phyloP scores from a whole-genome alignment of 2,113 vertebrate species.

The Sander lucioperca region DNA sequence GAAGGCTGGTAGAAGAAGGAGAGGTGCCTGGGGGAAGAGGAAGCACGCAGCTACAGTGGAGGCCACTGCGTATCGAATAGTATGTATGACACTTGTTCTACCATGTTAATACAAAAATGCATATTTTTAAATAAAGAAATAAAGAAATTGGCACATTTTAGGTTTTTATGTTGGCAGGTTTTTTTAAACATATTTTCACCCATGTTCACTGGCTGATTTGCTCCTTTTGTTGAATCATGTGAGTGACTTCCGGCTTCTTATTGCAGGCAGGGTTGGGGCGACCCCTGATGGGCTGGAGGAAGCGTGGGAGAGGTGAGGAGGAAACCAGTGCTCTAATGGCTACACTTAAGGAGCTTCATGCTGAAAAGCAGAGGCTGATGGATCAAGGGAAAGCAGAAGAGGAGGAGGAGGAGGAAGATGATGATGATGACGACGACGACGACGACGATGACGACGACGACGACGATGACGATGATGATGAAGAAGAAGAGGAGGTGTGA shows the following conservation, averaged over 20 bases:
- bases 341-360: constrained; percentile 69
- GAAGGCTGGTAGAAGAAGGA: constrained; percentile 51
- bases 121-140: neutral
- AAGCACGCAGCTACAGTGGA: constrained; percentile 63
- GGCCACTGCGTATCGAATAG: constrained; percentile 73
- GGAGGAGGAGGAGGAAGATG: constrained; percentile 17
- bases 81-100: constrained; percentile 53
- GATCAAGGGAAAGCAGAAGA: constrained; percentile 53
- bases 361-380: constrained; percentile 74
- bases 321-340: constrained; percentile 52
- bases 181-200: neutral
- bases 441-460: constrained; percentile 67
- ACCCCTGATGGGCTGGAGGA: constrained; percentile 69
- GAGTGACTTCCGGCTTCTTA: neutral
- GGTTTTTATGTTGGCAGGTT: too few species aligned
- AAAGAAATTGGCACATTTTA: neutral
- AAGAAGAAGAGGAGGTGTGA: constrained; percentile 23
- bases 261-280: constrained; percentile 68
- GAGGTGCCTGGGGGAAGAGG: constrained; percentile 61
- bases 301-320: constrained; percentile 39
- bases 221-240: neutral
- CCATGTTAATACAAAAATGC: neutral
- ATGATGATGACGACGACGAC: constrained; percentile 46
- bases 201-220: neutral
- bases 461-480: constrained; percentile 36